A percentile compares a stretch with the other conserved stretches of the same genome.
phyloP scores from a whole-genome alignment of 2,113 vertebrate species.

The Elgaria multicarinata region DNA sequence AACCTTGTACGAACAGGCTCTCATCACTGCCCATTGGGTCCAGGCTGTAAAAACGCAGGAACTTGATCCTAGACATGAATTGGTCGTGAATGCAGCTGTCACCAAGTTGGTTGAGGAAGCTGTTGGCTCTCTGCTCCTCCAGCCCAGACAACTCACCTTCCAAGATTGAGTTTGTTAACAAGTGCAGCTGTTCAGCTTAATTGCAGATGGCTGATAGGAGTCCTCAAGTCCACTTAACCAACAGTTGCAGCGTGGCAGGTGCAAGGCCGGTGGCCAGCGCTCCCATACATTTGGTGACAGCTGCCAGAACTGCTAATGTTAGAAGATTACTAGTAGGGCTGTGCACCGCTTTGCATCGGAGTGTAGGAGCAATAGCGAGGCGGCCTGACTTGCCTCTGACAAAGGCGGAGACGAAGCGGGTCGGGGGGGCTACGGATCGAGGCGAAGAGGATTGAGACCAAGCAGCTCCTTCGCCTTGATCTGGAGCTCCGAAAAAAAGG shows the following conservation, averaged over 20 bases:
- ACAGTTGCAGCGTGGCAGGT: too few relatives aligned
- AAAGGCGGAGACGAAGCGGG: too few relatives aligned
- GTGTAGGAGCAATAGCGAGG: too few relatives aligned
- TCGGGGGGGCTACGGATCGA: too few relatives aligned
- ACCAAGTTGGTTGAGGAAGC: neutral
- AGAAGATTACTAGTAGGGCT: neutral
- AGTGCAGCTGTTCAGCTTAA: neutral
- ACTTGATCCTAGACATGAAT: neutral
- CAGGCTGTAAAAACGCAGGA: neutral
- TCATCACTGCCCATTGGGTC: neutral
- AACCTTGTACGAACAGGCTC: too few relatives aligned
- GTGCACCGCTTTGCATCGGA: too few relatives aligned
- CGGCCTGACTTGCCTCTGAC: too few relatives aligned
- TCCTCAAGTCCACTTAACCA: neutral
- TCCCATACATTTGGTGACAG: too few relatives aligned
- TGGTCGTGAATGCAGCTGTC: neutral
- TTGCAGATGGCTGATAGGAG: neutral
- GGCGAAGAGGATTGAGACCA: too few relatives aligned
- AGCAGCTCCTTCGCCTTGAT: too few relatives aligned
- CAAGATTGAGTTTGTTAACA: neutral
- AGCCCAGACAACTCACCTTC: neutral
- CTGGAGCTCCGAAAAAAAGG: too few relatives aligned
- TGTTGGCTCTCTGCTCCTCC: neutral
- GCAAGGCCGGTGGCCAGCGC: too few relatives aligned
- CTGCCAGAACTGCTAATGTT: neutral